Percentiles rank a stretch among this genome's conserved stretches.
Evolutionary conservation across 2,113 vertebrate species (phyloP).

Genomic region (Catharus fuscescens): DNA sequence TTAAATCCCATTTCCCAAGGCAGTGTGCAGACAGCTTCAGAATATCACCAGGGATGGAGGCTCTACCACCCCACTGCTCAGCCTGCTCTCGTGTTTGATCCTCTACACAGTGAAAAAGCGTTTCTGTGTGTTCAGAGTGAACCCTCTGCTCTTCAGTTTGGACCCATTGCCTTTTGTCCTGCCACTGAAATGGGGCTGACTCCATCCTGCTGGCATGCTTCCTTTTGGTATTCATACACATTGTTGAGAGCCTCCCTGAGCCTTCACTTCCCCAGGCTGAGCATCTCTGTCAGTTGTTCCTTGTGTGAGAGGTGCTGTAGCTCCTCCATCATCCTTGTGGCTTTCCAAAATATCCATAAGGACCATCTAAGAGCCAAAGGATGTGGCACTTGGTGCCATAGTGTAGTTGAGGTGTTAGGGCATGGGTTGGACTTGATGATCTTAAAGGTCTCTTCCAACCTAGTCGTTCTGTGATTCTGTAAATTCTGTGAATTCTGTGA

Average conservation of each 20-base stretch:
- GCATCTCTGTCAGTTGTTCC: neutral
- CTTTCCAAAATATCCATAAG: neutral
- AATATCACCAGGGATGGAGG: neutral
- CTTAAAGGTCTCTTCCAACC: no score
- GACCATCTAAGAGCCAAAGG: accelerated
- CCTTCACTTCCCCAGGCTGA: neutral
- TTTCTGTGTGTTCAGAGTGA: neutral
- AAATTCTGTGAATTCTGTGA: no score
- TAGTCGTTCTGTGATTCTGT: no score
- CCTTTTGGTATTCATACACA: neutral
- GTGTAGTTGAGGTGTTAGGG: no score
- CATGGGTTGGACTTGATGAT: no score
- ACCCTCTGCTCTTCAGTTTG: accelerated
- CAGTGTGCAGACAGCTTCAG: neutral
- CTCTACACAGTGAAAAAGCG: neutral
- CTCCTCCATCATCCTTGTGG: neutral
- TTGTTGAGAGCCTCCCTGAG: neutral
- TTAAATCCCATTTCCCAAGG: neutral
- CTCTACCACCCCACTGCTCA: accelerated
- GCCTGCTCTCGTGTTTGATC: neutral
- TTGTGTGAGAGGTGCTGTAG: neutral
- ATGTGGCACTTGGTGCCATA: no score
- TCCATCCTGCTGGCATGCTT: neutral
- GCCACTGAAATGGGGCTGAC: neutral
- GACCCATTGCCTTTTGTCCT: neutral